Conservation (phyloP, 1,140 invertebrate genomes). For the Gryon sp. region DNA sequence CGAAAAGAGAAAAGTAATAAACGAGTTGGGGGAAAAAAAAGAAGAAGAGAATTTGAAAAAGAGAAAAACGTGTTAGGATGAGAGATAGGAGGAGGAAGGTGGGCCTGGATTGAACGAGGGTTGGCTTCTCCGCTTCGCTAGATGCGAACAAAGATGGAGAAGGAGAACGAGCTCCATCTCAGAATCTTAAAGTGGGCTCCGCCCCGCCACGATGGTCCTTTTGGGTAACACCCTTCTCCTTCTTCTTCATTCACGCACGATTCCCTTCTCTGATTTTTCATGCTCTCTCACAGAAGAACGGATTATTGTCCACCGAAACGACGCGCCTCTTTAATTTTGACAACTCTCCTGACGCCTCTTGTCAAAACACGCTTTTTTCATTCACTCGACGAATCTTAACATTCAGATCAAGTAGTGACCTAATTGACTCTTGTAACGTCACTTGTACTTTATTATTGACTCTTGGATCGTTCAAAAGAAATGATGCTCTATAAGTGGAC, state of each 20-base stretch:
- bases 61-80: constrained; percentile 57
- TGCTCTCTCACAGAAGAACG: constrained; percentile 65
- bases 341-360: constrained; percentile 46
- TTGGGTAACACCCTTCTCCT: constrained; percentile 70
- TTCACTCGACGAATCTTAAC: not conserved
- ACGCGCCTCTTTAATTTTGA: constrained; percentile 56
- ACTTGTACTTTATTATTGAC: constrained; percentile 1
- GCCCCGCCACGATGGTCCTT: constrained; percentile 71
- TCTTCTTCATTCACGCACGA: constrained; percentile 69
- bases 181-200: constrained; percentile 73
- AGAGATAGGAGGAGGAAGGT: constrained; percentile 66
- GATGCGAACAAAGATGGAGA: constrained; percentile 76
- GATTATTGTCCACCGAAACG: constrained; percentile 50
- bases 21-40: not conserved
- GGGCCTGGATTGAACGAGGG: constrained; percentile 70
- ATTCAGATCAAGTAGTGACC: constrained; percentile 10
- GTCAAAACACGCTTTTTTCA: constrained; percentile 34
- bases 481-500: too few species aligned
- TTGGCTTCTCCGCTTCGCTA: constrained; percentile 69
- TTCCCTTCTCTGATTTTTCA: constrained; percentile 68
- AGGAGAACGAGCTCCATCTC: constrained; percentile 73
- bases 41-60: constrained; percentile 52
- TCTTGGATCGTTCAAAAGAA: too few species aligned
- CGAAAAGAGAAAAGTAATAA: constrained; percentile 18
- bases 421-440: constrained; percentile 1